Percentiles rank a stretch among this genome's conserved stretches.
phyloP scores from a whole-genome alignment of 2,113 vertebrate species.

The Sander lucioperca region DNA sequence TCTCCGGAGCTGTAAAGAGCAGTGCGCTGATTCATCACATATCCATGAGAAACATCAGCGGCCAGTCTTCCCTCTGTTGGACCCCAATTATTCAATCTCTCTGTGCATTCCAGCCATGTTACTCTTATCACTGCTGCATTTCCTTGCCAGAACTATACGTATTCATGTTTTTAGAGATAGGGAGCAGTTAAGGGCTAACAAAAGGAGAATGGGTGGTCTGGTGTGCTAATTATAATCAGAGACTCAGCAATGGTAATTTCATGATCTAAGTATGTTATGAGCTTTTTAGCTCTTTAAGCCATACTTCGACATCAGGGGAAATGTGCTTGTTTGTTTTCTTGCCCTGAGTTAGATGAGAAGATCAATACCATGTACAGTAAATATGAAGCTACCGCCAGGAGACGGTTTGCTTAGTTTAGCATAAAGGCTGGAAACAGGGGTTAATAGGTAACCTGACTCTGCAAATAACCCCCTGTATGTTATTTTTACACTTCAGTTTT shows the following conservation, averaged over 20 bases:
- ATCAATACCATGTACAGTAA: neutral
- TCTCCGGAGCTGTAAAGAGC: constrained; percentile 7
- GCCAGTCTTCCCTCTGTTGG: constrained; percentile 50
- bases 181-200: constrained; percentile 8
- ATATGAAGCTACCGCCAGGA: neutral
- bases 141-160: constrained; percentile 46
- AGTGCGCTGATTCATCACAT: constrained; percentile 23
- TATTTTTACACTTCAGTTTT: neutral
- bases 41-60: constrained; percentile 49
- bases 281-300: constrained; percentile 14
- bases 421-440: neutral
- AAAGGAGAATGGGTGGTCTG: constrained; percentile 29
- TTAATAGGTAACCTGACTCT: neutral
- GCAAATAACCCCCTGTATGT: neutral
- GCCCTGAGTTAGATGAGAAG: constrained; percentile 13
- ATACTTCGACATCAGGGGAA: neutral
- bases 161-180: constrained; percentile 36
- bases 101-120: constrained; percentile 29
- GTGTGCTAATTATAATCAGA: constrained; percentile 15
- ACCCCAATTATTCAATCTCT: constrained; percentile 43
- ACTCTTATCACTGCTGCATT: constrained; percentile 51
- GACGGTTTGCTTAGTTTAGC: neutral
- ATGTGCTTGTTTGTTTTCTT: neutral
- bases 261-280: neutral
- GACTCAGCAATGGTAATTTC: neutral